Evolutionary conservation across 2,797 vertebrate species (phyloP).

Genomic region (Crenichthys baileyi): DNA sequence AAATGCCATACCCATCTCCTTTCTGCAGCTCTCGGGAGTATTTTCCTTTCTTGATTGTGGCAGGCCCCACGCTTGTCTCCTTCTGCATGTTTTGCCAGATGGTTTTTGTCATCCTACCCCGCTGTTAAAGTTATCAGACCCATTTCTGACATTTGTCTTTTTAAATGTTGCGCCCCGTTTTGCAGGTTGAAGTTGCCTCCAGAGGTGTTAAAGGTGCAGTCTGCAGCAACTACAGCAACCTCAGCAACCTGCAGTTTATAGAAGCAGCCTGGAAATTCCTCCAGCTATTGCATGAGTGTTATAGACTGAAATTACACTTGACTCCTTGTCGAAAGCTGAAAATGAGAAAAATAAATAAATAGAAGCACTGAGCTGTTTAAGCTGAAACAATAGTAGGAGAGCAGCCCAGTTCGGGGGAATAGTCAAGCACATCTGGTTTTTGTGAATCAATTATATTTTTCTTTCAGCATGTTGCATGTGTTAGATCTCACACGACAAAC

Average conservation of each 20-base stretch:
- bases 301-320: conserved; percentile 42
- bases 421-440: conserved; percentile 64
- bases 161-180: conserved; percentile 33
- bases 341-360: conserved; percentile 4
- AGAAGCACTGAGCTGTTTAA: conserved; percentile 15
- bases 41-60: conserved; percentile 91
- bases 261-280: not conserved
- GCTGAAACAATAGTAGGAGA: conserved; percentile 21
- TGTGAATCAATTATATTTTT: conserved; percentile 29
- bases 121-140: conserved; percentile 75
- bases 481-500: conserved; percentile 17
- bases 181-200: conserved; percentile 12
- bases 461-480: conserved; percentile 25
- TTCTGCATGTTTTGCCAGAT: conserved; percentile 90
- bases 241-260: not conserved
- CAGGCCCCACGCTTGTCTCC: conserved; percentile 91
- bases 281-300: conserved; percentile 49
- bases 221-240: not conserved
- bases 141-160: conserved; percentile 44
- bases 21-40: conserved; percentile 90
- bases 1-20: conserved; percentile 90
- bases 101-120: conserved; percentile 55
- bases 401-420: conserved; percentile 22
- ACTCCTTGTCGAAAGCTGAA: conserved; percentile 33
- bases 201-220: not conserved